A percentile compares a stretch with the other conserved stretches of the same genome.
These are phyloP conservation scores for Zingel zingel DNA, from an alignment of 2,113 vertebrate species.

Conservation along the genomic window DNA sequence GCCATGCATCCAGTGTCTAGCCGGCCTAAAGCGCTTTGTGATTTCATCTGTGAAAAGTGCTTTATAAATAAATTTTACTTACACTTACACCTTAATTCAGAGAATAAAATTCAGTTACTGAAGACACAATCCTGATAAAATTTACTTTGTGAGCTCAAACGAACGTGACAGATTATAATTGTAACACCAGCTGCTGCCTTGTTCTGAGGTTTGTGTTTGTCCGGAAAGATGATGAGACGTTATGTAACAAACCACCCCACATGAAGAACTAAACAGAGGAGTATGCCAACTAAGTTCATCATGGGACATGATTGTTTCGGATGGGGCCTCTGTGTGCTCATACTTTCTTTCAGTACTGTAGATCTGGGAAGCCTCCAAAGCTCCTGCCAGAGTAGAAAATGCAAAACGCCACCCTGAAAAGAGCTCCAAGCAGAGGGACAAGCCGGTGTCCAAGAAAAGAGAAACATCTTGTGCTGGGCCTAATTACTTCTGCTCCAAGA, in stretches of 20 bases:
- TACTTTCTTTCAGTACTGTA: constrained; percentile 55
- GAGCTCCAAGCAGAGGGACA: constrained; percentile 61
- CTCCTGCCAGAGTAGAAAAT: constrained; percentile 75
- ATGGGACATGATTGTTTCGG: constrained; percentile 58
- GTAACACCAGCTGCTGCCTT: constrained; percentile 7
- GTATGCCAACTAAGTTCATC: constrained; percentile 54
- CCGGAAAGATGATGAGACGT: constrained; percentile 4
- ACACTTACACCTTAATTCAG: not conserved
- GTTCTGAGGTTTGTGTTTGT: constrained; percentile 18
- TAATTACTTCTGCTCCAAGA: constrained; percentile 80
- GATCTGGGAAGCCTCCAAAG: constrained; percentile 72
- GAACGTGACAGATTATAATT: not conserved
- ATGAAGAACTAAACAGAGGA: constrained; percentile 43
- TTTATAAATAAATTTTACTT: too few species aligned
- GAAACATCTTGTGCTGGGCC: constrained; percentile 72
- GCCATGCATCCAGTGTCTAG: too few species aligned
- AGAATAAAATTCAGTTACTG: not conserved
- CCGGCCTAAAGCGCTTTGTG: too few species aligned
- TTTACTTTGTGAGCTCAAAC: not conserved
- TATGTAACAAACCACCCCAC: constrained; percentile 39
- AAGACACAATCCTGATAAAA: not conserved
- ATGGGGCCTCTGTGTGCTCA: constrained; percentile 54
- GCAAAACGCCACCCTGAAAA: constrained; percentile 59
- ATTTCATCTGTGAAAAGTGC: too few species aligned
- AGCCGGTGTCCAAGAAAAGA: constrained; percentile 69